These are phyloP conservation scores for Spermophilus dauricus DNA, from an alignment of 2,113 vertebrate genomes.

Conservation along the genomic window DNA sequence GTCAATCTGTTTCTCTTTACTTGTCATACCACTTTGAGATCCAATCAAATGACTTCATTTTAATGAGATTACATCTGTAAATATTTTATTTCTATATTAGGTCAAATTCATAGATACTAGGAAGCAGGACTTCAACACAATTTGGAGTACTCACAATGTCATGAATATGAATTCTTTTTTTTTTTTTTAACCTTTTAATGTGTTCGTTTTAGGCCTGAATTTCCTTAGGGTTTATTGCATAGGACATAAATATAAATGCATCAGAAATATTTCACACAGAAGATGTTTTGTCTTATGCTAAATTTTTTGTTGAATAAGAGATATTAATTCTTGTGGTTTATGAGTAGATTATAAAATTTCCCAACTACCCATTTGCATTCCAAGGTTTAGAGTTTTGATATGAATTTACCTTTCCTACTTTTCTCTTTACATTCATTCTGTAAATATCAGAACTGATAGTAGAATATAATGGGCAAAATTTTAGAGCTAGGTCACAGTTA, in stretches of 20 bases:
- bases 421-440: background rate
- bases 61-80: background rate
- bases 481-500: background rate
- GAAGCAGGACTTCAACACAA: background rate
- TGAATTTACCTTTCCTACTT: background rate
- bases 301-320: constrained; percentile 8
- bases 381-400: background rate
- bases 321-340: background rate
- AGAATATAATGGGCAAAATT: background rate
- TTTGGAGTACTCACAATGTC: background rate
- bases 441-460: background rate
- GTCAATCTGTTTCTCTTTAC: background rate
- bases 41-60: background rate
- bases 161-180: background rate
- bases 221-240: background rate
- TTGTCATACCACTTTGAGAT: background rate
- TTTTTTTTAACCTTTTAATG: background rate
- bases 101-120: background rate
- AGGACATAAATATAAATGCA: background rate
- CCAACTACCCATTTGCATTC: background rate
- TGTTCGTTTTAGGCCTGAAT: background rate
- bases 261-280: background rate
- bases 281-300: background rate
- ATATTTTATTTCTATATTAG: background rate
- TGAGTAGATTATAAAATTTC: background rate